Evolutionary conservation across 2,113 vertebrate species (phyloP), one percentile per base, ranked within the genome.

Genomic region (Upupa epops): DNA sequence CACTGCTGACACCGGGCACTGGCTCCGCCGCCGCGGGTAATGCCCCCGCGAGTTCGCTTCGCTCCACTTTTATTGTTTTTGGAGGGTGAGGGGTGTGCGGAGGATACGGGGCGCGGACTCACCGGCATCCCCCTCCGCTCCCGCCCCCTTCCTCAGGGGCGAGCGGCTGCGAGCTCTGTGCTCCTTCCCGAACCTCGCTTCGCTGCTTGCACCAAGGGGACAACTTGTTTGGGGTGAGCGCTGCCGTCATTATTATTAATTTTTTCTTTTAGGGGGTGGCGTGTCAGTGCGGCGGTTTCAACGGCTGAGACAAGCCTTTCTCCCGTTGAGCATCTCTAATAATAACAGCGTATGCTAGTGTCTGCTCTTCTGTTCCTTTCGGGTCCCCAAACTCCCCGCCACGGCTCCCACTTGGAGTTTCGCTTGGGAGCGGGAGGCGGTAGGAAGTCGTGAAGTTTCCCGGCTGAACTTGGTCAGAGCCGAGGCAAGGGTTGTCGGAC

Each of bases 51-150:
- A 75, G 25, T 40, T 17, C 8, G 11, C 36, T 55, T 11, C 3
- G 8, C 18, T 49, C 11, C 8, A 14, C 5, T 5, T 1, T 25
- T 31, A 2, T 32, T 15, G 0, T 2, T 4, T 9, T 2, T 3
- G 61, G 22, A 8, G 20, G 32, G 24, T 4, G 2, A 37, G 18
- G 25, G 19, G 32, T 45, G 5, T 17, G n/a, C 14, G 64, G 37
- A 40, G 56, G 46, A 24, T 60, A 61, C 46, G 60, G 21, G 60
- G 45, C 25, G 42, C 20, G 55, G 68, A 18, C 37, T 28, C 8
- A 37, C 24, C 16, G 70, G 55, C 52, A 52, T 63, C 19, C 0
- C 34, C 24, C 9, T 3, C 20, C 13, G 18, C 46, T 20, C 17
- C 28, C 19, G 12, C 20, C 17, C 21, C 29, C 6, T 20, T 21